These are phyloP conservation scores for Sphinx pinastri DNA, from an alignment of 2,888 invertebrate genomes.

Conservation along the genomic window DNA sequence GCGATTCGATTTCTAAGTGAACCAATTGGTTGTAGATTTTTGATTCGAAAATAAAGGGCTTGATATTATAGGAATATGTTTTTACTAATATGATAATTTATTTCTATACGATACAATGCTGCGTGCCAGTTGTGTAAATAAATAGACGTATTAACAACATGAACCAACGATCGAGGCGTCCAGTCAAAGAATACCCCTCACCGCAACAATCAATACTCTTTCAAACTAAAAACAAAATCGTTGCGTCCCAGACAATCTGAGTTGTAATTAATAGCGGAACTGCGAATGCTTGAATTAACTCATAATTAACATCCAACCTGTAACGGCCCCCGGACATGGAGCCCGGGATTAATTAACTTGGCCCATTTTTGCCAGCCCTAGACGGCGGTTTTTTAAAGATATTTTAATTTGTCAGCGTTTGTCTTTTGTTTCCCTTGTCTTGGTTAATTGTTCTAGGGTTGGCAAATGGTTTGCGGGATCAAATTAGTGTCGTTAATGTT, in stretches of 20 bases:
- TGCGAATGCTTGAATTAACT: slow-evolving; percentile 37
- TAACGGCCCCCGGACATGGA: slow-evolving; percentile 36
- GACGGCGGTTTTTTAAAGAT: slow-evolving; percentile 30
- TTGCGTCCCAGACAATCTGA: slow-evolving; percentile 30
- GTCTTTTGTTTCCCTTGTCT: slow-evolving; percentile 28
- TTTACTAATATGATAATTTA: no score
- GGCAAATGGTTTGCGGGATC: slow-evolving; percentile 15
- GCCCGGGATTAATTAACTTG: slow-evolving; percentile 34
- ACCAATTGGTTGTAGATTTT: no score
- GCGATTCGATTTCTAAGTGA: no score
- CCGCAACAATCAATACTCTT: background rate
- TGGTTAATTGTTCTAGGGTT: slow-evolving; percentile 27
- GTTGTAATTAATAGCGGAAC: slow-evolving; percentile 41
- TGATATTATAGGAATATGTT: no score
- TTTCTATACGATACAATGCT: no score
- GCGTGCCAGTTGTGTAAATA: no score
- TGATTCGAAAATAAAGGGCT: no score
- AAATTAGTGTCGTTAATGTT: slow-evolving; percentile 20
- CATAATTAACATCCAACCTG: slow-evolving; percentile 44
- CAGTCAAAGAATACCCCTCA: no score
- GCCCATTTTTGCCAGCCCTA: slow-evolving; percentile 28
- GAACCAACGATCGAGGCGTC: background rate
- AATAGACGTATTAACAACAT: background rate
- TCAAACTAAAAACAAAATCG: background rate
- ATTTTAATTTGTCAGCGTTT: slow-evolving; percentile 31